These are phyloP conservation scores for Xerus inauris DNA, from an alignment of 2,113 vertebrate species.

Conservation along the genomic window DNA sequence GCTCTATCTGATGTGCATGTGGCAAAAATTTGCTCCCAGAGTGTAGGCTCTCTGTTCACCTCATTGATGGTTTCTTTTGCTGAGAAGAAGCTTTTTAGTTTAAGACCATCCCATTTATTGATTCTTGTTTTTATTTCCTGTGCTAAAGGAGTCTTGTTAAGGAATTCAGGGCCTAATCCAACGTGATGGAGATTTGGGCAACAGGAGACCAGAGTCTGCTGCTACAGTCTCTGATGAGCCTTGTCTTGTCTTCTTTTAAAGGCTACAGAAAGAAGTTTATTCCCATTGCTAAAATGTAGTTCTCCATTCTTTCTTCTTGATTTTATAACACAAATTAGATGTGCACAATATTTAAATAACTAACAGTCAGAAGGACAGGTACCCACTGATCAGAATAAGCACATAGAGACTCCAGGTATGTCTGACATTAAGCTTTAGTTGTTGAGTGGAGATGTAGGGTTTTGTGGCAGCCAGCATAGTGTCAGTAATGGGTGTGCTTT, in stretches of 20 bases:
- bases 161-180: no score
- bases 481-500: background rate
- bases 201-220: no score
- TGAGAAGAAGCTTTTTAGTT: no score
- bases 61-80: no score
- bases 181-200: no score
- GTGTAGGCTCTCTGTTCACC: no score
- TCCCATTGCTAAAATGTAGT: background rate
- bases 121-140: no score
- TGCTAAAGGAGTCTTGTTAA: no score
- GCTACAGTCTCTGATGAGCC: no score
- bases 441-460: background rate
- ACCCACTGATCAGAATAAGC: background rate
- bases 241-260: conserved; percentile 38
- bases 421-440: background rate
- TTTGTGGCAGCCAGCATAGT: background rate
- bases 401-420: background rate
- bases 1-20: no score
- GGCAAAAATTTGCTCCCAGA: no score
- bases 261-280: background rate
- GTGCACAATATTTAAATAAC: background rate
- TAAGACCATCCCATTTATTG: no score
- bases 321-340: conserved; percentile 18
- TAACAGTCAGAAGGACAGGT: background rate
- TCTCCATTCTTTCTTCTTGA: conserved; percentile 9